Percentiles rank a stretch among this genome's conserved stretches.
phyloP scores from a whole-genome alignment of 2,797 vertebrate genomes.

The Coregonus ussuriensis region DNA sequence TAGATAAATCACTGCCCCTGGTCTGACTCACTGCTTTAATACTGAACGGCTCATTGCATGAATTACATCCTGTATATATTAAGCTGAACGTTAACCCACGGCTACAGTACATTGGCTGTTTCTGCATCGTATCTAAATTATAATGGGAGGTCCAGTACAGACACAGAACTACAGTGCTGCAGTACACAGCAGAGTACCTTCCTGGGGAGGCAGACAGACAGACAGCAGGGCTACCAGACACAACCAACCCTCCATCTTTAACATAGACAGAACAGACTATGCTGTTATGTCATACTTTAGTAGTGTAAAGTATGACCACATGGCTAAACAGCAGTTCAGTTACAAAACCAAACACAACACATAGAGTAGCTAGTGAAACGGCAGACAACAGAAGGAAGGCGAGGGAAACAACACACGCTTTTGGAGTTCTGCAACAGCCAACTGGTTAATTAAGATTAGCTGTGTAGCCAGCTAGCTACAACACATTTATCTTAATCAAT shows the following conservation, averaged over 20 bases:
- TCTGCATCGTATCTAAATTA: slow-evolving; percentile 15
- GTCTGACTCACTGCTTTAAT: slow-evolving; percentile 10
- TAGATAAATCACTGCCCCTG: neutral
- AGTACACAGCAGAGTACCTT: neutral
- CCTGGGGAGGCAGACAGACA: neutral
- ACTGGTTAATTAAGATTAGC: neutral
- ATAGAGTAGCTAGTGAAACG: neutral
- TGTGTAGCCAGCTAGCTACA: neutral
- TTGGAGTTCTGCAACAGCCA: neutral
- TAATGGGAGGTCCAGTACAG: neutral
- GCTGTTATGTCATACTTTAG: slow-evolving; percentile 4
- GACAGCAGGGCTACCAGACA: slow-evolving; percentile 2
- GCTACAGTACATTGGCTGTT: slow-evolving; percentile 22
- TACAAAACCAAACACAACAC: neutral
- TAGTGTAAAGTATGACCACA: slow-evolving; percentile 1
- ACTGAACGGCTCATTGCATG: slow-evolving; percentile 20
- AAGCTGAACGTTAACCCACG: slow-evolving; percentile 14
- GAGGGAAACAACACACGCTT: neutral
- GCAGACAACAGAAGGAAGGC: neutral
- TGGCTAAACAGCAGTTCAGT: neutral
- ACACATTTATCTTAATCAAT: neutral
- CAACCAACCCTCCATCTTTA: slow-evolving; percentile 14
- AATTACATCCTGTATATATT: slow-evolving; percentile 27
- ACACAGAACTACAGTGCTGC: neutral
- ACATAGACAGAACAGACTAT: slow-evolving; percentile 3